Percentiles rank a stretch among this genome's conserved stretches.
These are phyloP conservation scores for Galemys pyrenaicus DNA, from an alignment of 2,113 vertebrate species.

Conservation along the genomic window DNA sequence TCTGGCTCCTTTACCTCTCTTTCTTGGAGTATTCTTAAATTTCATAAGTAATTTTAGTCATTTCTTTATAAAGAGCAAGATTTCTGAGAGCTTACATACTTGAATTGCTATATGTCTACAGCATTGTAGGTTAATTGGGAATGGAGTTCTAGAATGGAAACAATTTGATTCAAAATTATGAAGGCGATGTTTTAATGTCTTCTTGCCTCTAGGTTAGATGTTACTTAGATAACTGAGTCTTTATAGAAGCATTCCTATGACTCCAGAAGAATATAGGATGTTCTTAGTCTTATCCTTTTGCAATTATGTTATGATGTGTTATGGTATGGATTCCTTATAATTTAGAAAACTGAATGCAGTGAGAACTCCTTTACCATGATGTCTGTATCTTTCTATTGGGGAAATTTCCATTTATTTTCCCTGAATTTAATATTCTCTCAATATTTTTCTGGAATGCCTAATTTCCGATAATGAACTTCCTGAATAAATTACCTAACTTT, in stretches of 20 bases:
- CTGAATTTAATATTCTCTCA: background rate
- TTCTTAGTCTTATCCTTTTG: background rate
- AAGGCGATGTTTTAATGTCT: background rate
- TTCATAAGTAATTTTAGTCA: background rate
- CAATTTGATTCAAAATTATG: background rate
- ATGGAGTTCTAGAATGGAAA: slow-evolving; percentile 9
- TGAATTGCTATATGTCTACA: background rate
- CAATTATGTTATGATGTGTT: background rate
- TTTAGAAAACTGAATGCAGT: background rate
- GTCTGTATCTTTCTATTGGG: background rate
- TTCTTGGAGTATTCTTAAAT: background rate
- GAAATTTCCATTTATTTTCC: background rate
- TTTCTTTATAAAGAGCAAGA: background rate
- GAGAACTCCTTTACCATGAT: background rate
- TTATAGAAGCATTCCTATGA: background rate
- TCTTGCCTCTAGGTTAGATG: background rate
- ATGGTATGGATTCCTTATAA: background rate
- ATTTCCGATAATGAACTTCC: background rate
- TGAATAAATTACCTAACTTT: background rate
- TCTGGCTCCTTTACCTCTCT: background rate
- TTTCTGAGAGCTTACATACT: background rate
- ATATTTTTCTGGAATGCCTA: background rate
- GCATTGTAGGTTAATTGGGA: background rate
- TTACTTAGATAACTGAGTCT: background rate
- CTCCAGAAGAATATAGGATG: background rate